Conservation (phyloP, 2,888 invertebrate genomes). For the Notocelia uddmanniana region DNA sequence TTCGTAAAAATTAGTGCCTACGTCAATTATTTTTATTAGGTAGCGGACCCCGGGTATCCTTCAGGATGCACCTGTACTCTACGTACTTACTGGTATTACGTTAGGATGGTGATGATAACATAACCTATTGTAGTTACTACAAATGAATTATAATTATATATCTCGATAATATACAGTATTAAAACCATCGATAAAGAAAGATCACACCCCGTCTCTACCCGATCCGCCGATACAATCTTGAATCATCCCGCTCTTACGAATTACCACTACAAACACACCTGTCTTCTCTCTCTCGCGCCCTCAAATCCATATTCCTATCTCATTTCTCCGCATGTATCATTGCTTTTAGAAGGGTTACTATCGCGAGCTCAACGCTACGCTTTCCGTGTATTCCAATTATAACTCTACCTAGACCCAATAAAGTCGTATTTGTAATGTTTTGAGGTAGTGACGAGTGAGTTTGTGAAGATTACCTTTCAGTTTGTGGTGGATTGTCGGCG, state of each 20-base stretch:
- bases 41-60: too few species aligned
- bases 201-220: conserved; percentile 67
- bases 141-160: background rate
- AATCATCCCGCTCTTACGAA: conserved; percentile 79
- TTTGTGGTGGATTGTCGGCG: conserved; percentile 75
- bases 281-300: conserved; percentile 58
- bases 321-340: conserved; percentile 61
- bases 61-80: too few species aligned
- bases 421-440: background rate
- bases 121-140: too few species aligned
- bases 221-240: conserved; percentile 75
- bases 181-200: conserved; percentile 54
- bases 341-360: conserved; percentile 25
- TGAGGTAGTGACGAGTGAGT: background rate
- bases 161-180: background rate
- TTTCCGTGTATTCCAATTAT: background rate
- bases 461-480: conserved; percentile 59
- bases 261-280: conserved; percentile 76
- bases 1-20: too few species aligned
- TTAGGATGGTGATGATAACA: too few species aligned
- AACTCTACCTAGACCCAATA: background rate
- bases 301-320: conserved; percentile 48
- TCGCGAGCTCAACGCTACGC: background rate
- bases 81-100: too few species aligned
- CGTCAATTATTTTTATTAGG: too few species aligned